phyloP scores from a whole-genome alignment of 1,140 invertebrate genomes.

The Cydia splendana region DNA sequence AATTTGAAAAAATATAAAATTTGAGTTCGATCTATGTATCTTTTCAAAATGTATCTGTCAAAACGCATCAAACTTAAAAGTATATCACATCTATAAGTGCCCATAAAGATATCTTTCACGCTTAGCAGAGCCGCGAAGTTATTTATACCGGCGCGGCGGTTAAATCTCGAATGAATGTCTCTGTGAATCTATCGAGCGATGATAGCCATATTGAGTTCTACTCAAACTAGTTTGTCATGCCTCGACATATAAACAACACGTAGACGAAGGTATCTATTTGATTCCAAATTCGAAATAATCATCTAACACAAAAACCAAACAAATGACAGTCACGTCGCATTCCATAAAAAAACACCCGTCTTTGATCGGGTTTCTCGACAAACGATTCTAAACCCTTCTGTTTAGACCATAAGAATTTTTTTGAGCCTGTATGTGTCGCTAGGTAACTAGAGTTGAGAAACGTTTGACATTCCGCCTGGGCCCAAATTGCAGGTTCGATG shows the following conservation, averaged over 20 bases:
- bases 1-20: too few relatives aligned
- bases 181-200: not conserved
- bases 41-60: not conserved
- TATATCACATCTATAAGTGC: not conserved
- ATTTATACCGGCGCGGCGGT: not conserved
- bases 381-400: not conserved
- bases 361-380: not conserved
- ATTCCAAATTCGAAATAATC: conserved; percentile 32
- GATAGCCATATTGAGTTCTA: not conserved
- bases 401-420: not conserved
- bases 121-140: conserved; percentile 6
- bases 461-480: conserved; percentile 66
- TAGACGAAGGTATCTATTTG: conserved; percentile 25
- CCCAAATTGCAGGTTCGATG: conserved; percentile 65
- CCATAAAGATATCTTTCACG: conserved; percentile 17
- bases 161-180: not conserved
- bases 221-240: not conserved
- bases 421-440: conserved; percentile 2
- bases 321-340: conserved; percentile 31
- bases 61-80: not conserved
- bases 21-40: too few relatives aligned
- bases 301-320: conserved; percentile 32
- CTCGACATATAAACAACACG: conserved; percentile 19
- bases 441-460: conserved; percentile 41
- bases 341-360: conserved; percentile 9